A percentile compares a stretch with the other conserved stretches of the same genome.
Conservation (phyloP, 2,113 vertebrate species). For the Cyprinodon variegatus region DNA sequence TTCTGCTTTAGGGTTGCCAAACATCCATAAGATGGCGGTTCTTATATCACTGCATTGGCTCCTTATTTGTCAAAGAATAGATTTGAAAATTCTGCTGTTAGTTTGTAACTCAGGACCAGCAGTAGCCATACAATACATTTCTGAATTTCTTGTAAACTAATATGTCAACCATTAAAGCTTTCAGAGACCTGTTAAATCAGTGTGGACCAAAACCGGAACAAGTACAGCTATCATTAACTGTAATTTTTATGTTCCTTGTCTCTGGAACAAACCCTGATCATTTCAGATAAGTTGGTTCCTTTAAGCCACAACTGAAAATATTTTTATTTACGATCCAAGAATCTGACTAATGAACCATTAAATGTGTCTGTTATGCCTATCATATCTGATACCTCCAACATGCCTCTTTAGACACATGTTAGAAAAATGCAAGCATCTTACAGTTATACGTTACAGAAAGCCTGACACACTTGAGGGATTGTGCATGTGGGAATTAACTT, state of each 20-base stretch:
- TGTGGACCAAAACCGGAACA: background rate
- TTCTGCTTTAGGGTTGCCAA: background rate
- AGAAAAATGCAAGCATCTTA: background rate
- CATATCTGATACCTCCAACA: background rate
- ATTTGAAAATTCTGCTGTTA: background rate
- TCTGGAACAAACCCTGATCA: background rate
- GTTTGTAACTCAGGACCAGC: background rate
- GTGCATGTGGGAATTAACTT: background rate
- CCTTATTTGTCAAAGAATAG: background rate
- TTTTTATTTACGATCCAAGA: background rate
- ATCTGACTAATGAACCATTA: background rate
- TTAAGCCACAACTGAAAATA: background rate
- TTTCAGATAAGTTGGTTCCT: background rate
- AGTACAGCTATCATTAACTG: background rate
- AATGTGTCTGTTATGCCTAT: background rate
- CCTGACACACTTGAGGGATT: background rate
- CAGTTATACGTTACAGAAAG: background rate
- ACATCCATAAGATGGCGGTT: background rate
- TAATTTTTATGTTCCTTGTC: background rate
- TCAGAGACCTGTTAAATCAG: background rate
- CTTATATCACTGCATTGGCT: background rate
- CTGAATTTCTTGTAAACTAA: background rate
- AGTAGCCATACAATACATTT: background rate
- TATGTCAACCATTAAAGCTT: background rate
- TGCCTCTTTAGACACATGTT: background rate